These are phyloP conservation scores for Thaleichthys pacificus DNA, from an alignment of 2,797 vertebrate genomes.

Conservation along the genomic window DNA sequence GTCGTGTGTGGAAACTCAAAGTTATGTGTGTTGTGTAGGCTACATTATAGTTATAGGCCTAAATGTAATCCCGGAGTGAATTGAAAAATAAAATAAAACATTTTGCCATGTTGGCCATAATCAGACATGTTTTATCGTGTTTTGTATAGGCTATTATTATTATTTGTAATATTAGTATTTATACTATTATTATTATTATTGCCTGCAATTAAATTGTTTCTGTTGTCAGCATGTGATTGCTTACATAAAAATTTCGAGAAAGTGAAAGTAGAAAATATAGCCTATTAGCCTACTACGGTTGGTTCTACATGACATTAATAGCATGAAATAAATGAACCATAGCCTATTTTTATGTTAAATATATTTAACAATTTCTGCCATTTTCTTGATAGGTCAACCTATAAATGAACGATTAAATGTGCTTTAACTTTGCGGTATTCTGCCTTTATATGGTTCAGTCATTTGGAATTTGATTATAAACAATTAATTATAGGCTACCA, in stretches of 20 bases:
- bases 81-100: background rate
- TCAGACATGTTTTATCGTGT: slow-evolving; percentile 11
- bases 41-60: background rate
- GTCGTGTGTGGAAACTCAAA: background rate
- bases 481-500: too few relatives aligned
- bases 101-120: background rate
- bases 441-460: too few relatives aligned
- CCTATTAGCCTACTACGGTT: background rate
- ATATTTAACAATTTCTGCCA: too few relatives aligned
- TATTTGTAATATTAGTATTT: slow-evolving; percentile 8
- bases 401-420: too few relatives aligned
- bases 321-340: too few relatives aligned
- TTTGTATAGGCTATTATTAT: background rate
- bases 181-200: slow-evolving; percentile 1
- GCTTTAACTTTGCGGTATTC: too few relatives aligned
- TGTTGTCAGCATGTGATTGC: background rate
- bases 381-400: too few relatives aligned
- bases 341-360: too few relatives aligned
- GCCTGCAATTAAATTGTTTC: background rate
- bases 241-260: background rate
- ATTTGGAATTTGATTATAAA: too few relatives aligned
- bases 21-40: background rate
- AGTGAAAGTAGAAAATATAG: background rate
- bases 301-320: too few relatives aligned
- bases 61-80: too few relatives aligned